Evolutionary conservation across 2,113 vertebrate genomes (phyloP).

Genomic region (Notarius quadriscutis): DNA sequence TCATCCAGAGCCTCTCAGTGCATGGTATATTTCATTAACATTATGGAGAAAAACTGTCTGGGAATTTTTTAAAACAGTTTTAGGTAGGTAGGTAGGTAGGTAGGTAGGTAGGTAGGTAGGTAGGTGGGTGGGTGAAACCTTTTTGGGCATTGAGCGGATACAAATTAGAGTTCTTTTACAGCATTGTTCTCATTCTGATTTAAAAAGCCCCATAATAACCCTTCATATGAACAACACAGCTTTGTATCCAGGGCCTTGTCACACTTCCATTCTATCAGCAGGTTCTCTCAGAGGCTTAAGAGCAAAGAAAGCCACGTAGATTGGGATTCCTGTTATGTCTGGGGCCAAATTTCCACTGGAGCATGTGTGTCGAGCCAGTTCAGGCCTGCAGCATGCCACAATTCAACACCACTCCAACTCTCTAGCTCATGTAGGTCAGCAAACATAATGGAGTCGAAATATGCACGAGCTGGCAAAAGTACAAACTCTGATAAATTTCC

Average conservation of each 20-base stretch:
- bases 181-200: neutral
- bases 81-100: no score
- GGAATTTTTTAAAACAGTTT: no score
- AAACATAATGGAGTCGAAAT: conserved; percentile 12
- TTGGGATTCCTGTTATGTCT: conserved; percentile 62
- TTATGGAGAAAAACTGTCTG: no score
- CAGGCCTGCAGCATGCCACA: conserved; percentile 19
- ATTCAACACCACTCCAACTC: neutral
- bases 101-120: no score
- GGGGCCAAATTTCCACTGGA: conserved; percentile 58
- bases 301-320: conserved; percentile 64
- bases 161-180: no score
- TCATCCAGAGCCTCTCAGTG: no score
- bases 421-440: conserved; percentile 25
- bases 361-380: conserved; percentile 24
- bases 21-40: no score
- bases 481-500: neutral
- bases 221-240: neutral
- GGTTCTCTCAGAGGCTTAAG: conserved; percentile 26
- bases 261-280: conserved; percentile 24
- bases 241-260: conserved; percentile 12
- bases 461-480: neutral
- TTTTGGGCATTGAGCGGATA: neutral
- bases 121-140: neutral
- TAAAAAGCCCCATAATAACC: neutral